These are phyloP conservation scores for Platyscapa corneri DNA, from an alignment of 1,140 invertebrate genomes.

Conservation along the genomic window DNA sequence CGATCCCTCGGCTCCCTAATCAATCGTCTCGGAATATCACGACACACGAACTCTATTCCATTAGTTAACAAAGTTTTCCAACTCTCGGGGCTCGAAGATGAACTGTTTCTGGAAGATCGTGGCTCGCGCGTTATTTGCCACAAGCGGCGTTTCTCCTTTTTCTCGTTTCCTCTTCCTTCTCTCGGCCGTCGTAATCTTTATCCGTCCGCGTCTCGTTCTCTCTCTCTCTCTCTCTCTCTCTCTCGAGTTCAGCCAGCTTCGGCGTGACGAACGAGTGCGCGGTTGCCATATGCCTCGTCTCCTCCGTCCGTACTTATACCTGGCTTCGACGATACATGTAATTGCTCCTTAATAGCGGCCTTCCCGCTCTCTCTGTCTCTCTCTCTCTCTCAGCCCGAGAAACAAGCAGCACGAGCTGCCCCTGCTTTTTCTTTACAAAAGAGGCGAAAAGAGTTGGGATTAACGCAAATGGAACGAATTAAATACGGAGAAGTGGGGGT, in stretches of 20 bases:
- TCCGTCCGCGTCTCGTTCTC: not conserved
- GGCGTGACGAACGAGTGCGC: slow-evolving; percentile 13
- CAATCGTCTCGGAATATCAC: not conserved
- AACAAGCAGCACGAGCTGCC: not conserved
- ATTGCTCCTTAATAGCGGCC: slow-evolving; percentile 55
- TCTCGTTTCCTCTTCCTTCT: not conserved
- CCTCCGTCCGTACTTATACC: slow-evolving; percentile 24
- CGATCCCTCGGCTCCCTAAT: not conserved
- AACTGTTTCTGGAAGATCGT: not conserved
- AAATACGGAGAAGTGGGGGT: not conserved
- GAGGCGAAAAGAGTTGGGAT: slow-evolving; percentile 2
- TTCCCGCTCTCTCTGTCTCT: slow-evolving; percentile 21
- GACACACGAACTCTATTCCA: not conserved
- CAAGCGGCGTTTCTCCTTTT: not conserved
- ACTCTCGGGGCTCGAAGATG: not conserved
- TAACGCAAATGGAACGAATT: not conserved
- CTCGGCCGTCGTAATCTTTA: not conserved
- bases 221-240: too few species aligned
- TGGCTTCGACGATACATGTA: slow-evolving; percentile 54
- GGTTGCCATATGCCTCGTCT: slow-evolving; percentile 55
- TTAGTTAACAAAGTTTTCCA: not conserved
- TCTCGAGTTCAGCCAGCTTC: not conserved
- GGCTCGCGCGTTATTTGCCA: not conserved
- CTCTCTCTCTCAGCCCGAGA: not conserved
- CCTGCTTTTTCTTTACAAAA: not conserved